Percentiles rank a stretch among this genome's conserved stretches.
Conservation (phyloP, 2,888 invertebrate genomes). For the Cheilosia grossa region DNA sequence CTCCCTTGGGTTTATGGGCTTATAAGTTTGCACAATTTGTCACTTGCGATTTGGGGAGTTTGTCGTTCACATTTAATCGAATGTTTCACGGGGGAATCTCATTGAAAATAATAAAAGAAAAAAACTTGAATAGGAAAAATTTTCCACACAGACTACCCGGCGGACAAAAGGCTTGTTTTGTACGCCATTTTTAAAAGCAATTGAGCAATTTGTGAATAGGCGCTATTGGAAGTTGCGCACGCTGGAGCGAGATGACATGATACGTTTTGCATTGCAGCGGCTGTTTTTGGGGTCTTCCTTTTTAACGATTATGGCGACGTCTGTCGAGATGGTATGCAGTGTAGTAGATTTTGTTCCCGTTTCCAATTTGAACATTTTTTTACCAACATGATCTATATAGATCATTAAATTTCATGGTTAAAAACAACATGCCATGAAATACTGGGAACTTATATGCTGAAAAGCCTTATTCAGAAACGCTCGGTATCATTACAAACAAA, state of each 20-base stretch:
- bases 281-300: not conserved
- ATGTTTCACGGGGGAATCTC: conserved; percentile 58
- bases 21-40: conserved; percentile 49
- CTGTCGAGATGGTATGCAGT: not conserved
- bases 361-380: too few species aligned
- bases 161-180: conserved; percentile 87
- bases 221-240: conserved; percentile 51
- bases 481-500: too few species aligned
- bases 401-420: too few species aligned
- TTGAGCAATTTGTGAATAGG: conserved; percentile 58
- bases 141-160: conserved; percentile 81
- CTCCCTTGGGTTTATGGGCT: conserved; percentile 1
- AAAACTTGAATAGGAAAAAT: conserved; percentile 66
- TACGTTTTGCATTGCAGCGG: conserved; percentile 45
- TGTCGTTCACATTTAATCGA: conserved; percentile 51
- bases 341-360: conserved; percentile 25
- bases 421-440: too few species aligned
- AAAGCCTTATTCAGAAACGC: too few species aligned
- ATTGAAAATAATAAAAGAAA: conserved; percentile 68
- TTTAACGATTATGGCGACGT: conserved; percentile 30
- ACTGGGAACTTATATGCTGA: too few species aligned
- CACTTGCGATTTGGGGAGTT: conserved; percentile 29
- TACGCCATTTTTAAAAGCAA: conserved; percentile 86
- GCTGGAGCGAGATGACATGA: conserved; percentile 45
- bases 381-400: too few species aligned